Evolutionary conservation across 2,113 vertebrate species (phyloP).

Genomic region (Marmota monax): DNA sequence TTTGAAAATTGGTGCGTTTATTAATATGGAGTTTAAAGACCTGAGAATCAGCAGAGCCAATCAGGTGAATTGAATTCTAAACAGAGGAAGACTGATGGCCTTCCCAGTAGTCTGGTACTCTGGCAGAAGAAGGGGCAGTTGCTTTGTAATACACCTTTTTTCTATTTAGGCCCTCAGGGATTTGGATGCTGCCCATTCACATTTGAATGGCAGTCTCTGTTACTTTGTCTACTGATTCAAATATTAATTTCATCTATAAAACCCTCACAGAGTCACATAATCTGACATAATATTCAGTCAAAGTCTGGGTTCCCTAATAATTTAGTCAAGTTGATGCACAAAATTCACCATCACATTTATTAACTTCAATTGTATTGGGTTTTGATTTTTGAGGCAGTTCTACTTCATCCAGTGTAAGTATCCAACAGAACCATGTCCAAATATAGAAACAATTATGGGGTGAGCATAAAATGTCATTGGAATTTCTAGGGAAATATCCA

Average conservation of each 20-base stretch:
- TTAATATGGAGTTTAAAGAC: not conserved
- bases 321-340: not conserved
- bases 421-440: not conserved
- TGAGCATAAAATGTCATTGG: not conserved
- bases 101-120: rapidly evolving
- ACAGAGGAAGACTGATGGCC: not conserved
- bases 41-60: not conserved
- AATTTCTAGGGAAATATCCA: not conserved
- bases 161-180: not conserved
- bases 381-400: slow-evolving; percentile 30
- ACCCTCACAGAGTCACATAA: not conserved
- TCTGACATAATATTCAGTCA: not conserved
- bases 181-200: not conserved
- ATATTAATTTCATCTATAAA: not conserved
- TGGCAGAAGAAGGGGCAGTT: not conserved
- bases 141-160: not conserved
- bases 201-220: not conserved
- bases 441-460: not conserved
- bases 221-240: not conserved
- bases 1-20: not conserved
- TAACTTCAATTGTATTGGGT: slow-evolving; percentile 1
- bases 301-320: not conserved
- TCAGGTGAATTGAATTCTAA: not conserved
- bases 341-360: not conserved
- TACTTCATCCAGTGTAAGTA: not conserved